Conservation (phyloP, 2,113 vertebrate species). For the Tyto alba region DNA sequence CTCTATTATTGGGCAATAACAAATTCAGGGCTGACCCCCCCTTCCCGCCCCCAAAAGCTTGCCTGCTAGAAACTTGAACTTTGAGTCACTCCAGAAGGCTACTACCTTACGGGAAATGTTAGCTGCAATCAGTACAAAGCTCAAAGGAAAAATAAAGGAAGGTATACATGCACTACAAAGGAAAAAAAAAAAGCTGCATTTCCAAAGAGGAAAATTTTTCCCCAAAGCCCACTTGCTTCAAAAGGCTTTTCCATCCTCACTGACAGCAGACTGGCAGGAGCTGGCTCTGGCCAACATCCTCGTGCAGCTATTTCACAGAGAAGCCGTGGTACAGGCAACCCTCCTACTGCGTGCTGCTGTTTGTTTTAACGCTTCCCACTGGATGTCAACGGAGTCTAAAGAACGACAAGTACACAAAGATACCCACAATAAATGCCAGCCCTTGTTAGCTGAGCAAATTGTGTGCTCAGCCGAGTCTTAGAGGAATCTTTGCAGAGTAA, state of each 20-base stretch:
- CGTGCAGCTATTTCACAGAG: neutral
- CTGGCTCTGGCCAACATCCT: neutral
- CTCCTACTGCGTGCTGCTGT: slow-evolving; percentile 29
- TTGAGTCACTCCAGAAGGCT: too few relatives aligned
- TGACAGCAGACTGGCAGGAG: neutral
- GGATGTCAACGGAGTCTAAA: slow-evolving; percentile 54
- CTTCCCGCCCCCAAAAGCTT: neutral
- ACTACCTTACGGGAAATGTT: accelerated
- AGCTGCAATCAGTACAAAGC: neutral
- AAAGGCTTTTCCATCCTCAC: neutral
- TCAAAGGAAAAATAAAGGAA: neutral
- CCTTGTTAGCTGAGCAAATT: slow-evolving; percentile 72
- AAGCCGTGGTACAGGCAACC: neutral
- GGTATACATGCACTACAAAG: accelerated
- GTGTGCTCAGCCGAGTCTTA: slow-evolving; percentile 54
- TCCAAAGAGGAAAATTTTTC: neutral
- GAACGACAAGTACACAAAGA: slow-evolving; percentile 65
- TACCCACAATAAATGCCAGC: slow-evolving; percentile 56
- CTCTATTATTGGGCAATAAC: neutral
- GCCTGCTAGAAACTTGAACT: neutral
- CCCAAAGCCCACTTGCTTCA: neutral
- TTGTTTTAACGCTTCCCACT: slow-evolving; percentile 60
- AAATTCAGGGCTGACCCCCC: neutral
- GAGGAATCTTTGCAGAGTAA: slow-evolving; percentile 63
- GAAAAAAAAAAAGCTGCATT: neutral